Conservation (phyloP, 2,113 vertebrate genomes). For the Labrus mixtus region DNA sequence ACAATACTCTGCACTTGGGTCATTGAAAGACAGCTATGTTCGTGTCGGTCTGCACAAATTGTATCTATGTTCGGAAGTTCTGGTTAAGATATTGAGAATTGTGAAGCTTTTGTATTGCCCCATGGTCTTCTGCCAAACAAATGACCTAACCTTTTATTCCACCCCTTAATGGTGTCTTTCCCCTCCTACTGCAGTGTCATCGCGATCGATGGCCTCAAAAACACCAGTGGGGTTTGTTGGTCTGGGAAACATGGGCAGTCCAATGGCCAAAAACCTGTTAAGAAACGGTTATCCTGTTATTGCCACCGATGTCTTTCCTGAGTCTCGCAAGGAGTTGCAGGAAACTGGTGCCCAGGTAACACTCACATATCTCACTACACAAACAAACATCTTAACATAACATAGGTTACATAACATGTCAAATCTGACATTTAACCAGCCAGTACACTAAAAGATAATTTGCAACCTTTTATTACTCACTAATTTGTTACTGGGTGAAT, state of each 20-base stretch:
- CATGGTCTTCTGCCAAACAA: slow-evolving; percentile 4
- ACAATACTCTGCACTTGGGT: no score
- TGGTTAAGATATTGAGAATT: neutral
- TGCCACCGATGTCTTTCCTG: slow-evolving; percentile 94
- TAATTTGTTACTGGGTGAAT: neutral
- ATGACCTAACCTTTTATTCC: neutral
- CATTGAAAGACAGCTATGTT: no score
- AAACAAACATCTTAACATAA: neutral
- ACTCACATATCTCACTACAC: neutral
- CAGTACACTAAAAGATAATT: neutral
- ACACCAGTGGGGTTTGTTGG: slow-evolving; percentile 97
- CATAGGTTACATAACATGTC: neutral
- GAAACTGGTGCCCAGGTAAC: slow-evolving; percentile 94
- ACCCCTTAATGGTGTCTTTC: slow-evolving; percentile 8
- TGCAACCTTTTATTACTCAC: neutral
- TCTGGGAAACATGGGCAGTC: slow-evolving; percentile 97
- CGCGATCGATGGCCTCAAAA: slow-evolving; percentile 97
- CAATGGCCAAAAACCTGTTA: slow-evolving; percentile 97
- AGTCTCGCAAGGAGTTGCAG: slow-evolving; percentile 94
- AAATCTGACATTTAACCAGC: neutral
- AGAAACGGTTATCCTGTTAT: slow-evolving; percentile 96
- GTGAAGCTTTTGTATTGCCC: slow-evolving; percentile 1
- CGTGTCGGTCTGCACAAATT: no score
- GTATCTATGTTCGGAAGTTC: neutral
- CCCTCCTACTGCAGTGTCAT: slow-evolving; percentile 84